Evolutionary conservation across 2,797 vertebrate species (phyloP), one percentile per base, ranked within the genome.

Genomic region (Holocentrus rufus): DNA sequence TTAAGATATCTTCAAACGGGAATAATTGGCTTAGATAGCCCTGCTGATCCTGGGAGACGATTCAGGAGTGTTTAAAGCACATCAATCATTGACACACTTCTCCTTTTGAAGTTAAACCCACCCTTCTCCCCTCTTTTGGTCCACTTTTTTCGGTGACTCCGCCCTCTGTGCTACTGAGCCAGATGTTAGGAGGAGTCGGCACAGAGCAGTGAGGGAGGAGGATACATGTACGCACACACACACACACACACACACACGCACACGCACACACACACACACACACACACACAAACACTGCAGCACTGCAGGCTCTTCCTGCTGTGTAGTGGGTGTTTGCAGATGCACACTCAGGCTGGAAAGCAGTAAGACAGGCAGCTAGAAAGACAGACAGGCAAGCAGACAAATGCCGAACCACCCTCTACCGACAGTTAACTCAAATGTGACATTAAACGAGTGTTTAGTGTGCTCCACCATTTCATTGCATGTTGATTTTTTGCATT

Each of bases 11-110:
- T 74, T 75, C 79, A 70, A 77, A 81, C 53, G 11, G 65, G 44
- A 63, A 70, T 85, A 76, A 85, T 75, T 82, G 74, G 67, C 67
- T 69, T 56, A 55, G 81, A 61, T 71, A 42, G 25, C 60, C 56
- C 30, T 44, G 57, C 30, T 31, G 63, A 80, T 72, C 61, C 6
- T 4, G 15, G 2, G 63, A 72, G 55, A 77, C 74, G 55, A 22
- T 61, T 54, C 42, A 11, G 39, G 27, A 46, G 31, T 53, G 52
- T 79, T 85, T 71, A 63, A 69, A 74, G 65, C 57, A 8, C 66
- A 76, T 56, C 72, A 77, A 49, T 83, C 63, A 72, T 5, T 27
- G 27, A 63, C 14, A 0, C 10, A 64, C n/a, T 6, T 55, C 31
- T 70, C 3, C n/a, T 6, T 69, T 73, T 77, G 67, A 77, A 74